These are phyloP conservation scores for Abramis brama DNA, from an alignment of 2,113 vertebrate species.

Conservation along the genomic window DNA sequence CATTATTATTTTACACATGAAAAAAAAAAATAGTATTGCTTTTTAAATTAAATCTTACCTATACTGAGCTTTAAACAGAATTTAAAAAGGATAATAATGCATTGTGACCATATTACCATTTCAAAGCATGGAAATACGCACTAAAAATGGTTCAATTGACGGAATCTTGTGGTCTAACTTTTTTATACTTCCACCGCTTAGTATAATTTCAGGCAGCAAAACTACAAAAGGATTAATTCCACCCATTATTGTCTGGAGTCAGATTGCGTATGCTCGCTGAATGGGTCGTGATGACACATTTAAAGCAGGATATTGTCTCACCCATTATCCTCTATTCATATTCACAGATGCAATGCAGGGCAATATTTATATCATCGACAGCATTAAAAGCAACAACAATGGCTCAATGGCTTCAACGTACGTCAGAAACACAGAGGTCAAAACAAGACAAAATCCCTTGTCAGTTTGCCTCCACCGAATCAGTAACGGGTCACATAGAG, in stretches of 20 bases:
- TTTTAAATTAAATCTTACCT: too few relatives aligned
- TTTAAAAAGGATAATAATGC: neutral
- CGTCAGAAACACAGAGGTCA: constrained; percentile 63
- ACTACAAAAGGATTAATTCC: constrained; percentile 7
- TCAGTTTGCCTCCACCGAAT: constrained; percentile 68
- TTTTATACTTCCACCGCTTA: neutral
- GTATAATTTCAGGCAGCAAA: constrained; percentile 10
- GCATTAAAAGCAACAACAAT: constrained; percentile 75
- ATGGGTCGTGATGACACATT: constrained; percentile 73
- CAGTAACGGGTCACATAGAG: constrained; percentile 51
- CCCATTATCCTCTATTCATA: constrained; percentile 67
- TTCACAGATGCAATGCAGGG: constrained; percentile 65
- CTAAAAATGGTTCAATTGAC: constrained; percentile 13
- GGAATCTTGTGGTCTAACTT: neutral
- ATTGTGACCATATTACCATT: constrained; percentile 4
- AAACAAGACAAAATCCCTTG: constrained; percentile 60
- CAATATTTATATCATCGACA: constrained; percentile 78
- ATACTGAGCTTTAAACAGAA: neutral
- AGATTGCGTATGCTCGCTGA: constrained; percentile 49
- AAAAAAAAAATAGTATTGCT: neutral
- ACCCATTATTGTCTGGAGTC: constrained; percentile 20
- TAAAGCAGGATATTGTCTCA: constrained; percentile 71
- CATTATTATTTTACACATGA: neutral
- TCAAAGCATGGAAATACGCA: neutral
- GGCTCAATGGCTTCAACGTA: constrained; percentile 54